phyloP scores from a whole-genome alignment of 2,797 vertebrate genomes.

The Brachyalestes nurse region DNA sequence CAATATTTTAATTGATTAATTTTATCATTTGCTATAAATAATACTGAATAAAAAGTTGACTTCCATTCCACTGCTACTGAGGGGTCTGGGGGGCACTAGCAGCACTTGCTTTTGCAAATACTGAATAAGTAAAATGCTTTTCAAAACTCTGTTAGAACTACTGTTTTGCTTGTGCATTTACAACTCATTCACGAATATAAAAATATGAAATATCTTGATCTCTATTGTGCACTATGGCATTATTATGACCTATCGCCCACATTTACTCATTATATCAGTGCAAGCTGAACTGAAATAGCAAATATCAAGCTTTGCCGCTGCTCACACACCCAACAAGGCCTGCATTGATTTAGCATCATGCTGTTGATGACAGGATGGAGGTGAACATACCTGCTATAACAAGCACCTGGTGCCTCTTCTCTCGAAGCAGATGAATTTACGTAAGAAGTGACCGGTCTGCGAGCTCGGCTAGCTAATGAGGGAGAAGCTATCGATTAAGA shows the following conservation, averaged over 20 bases:
- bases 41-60: no score
- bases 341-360: conserved; percentile 37
- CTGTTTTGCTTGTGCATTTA: no score
- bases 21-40: no score
- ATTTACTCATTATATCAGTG: not conserved
- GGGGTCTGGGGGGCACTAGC: no score
- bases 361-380: conserved; percentile 16
- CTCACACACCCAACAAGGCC: conserved; percentile 10
- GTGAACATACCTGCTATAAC: conserved; percentile 43
- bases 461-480: conserved; percentile 75
- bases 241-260: not conserved
- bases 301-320: conserved; percentile 19
- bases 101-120: no score
- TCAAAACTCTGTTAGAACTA: no score
- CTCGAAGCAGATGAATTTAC: conserved; percentile 59
- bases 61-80: no score
- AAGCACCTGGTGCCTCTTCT: conserved; percentile 43
- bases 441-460: conserved; percentile 55
- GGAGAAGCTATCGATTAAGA: conserved; percentile 78
- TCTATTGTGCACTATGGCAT: not conserved
- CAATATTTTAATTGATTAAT: no score
- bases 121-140: no score
- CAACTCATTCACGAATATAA: no score
- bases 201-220: no score
- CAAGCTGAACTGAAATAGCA: not conserved